A percentile compares a stretch with the other conserved stretches of the same genome.
Conservation (phyloP, 2,888 invertebrate species). For the Hedychridium roseum region DNA sequence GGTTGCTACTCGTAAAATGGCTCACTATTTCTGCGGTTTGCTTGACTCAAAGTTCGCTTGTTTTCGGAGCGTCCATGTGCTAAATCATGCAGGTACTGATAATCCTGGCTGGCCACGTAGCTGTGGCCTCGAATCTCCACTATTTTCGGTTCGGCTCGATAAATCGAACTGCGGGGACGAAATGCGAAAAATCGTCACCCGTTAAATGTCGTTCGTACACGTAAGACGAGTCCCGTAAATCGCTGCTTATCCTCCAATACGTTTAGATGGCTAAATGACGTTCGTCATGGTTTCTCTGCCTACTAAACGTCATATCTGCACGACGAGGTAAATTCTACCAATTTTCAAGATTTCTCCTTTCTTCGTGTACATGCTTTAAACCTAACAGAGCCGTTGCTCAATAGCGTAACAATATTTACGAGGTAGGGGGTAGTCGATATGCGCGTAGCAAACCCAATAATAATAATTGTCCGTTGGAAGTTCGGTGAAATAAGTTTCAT, state of each 20-base stretch:
- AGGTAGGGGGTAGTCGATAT: not conserved
- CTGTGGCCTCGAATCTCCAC: constrained; percentile 8
- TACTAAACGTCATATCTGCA: too few relatives aligned
- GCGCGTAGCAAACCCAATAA: not conserved
- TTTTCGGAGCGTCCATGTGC: not conserved
- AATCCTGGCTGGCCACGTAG: constrained; percentile 3
- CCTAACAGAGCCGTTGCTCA: too few relatives aligned
- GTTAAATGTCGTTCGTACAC: too few relatives aligned
- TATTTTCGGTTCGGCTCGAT: constrained; percentile 12
- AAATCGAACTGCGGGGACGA: constrained; percentile 10
- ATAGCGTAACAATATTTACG: not conserved
- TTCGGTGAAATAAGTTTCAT: not conserved
- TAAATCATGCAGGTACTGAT: constrained; percentile 4
- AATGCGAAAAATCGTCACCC: too few relatives aligned
- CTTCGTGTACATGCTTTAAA: not conserved
- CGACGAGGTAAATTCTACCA: not conserved
- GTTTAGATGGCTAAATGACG: too few relatives aligned
- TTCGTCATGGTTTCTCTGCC: too few relatives aligned
- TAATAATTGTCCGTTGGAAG: not conserved
- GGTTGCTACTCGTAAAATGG: not conserved
- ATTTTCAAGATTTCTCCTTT: not conserved
- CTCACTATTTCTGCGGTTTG: constrained; percentile 5
- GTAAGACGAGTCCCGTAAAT: too few relatives aligned
- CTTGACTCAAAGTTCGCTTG: too few relatives aligned
- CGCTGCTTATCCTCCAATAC: too few relatives aligned